A percentile compares a stretch with the other conserved stretches of the same genome.
Conservation (phyloP, 2,888 invertebrate genomes). For the Philaethria dido region DNA sequence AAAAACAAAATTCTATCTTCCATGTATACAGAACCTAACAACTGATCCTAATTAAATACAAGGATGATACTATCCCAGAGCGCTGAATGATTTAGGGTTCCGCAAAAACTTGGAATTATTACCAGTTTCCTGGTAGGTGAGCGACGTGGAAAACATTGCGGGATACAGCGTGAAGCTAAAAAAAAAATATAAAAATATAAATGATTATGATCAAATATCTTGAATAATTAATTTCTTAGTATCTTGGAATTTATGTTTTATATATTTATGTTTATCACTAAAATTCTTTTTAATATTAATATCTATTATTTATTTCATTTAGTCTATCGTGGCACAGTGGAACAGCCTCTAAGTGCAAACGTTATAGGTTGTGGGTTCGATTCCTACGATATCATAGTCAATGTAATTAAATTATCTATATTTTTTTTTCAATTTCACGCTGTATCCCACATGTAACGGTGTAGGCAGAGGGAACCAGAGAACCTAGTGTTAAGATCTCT, state of each 20-base stretch:
- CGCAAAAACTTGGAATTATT: slow-evolving; percentile 54
- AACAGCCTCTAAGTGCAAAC: too few relatives aligned
- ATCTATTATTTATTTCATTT: neutral
- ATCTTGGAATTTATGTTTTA: slow-evolving; percentile 15
- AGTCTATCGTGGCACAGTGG: too few relatives aligned
- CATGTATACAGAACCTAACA: slow-evolving; percentile 52
- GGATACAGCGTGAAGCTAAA: too few relatives aligned
- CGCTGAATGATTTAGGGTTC: slow-evolving; percentile 57
- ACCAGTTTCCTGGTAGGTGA: slow-evolving; percentile 51
- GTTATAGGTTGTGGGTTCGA: too few relatives aligned
- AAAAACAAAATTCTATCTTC: too few relatives aligned
- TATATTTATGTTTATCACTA: slow-evolving; percentile 7
- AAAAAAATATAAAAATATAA: neutral
- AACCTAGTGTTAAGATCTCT: too few relatives aligned
- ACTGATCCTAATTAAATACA: slow-evolving; percentile 64
- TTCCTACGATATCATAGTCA: too few relatives aligned
- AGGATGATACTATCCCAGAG: slow-evolving; percentile 64
- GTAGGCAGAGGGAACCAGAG: too few relatives aligned
- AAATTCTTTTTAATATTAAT: neutral
- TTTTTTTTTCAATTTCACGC: too few relatives aligned
- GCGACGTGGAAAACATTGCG: too few relatives aligned
- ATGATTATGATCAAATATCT: neutral
- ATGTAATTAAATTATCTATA: too few relatives aligned
- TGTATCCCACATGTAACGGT: too few relatives aligned
- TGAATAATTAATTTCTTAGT: slow-evolving; percentile 16